These are phyloP conservation scores for Rhineura floridana DNA, from an alignment of 2,113 vertebrate genomes.

Conservation along the genomic window DNA sequence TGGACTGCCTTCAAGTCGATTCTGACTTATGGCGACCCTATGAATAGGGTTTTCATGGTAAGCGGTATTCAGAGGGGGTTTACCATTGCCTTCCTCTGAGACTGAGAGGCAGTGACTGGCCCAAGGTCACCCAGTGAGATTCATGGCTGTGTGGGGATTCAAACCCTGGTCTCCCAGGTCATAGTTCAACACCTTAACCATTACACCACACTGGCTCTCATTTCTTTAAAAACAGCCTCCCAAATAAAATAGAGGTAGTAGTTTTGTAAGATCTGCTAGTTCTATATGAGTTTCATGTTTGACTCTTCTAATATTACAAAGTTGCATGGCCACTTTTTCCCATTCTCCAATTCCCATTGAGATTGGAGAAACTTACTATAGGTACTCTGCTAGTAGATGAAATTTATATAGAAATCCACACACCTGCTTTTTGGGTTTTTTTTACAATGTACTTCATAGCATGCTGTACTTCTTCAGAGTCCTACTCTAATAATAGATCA, in stretches of 20 bases:
- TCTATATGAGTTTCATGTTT: neutral
- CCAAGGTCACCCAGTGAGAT: too few relatives aligned
- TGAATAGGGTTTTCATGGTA: too few relatives aligned
- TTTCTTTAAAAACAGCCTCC: neutral
- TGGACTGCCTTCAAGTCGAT: too few relatives aligned
- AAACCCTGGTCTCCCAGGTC: too few relatives aligned
- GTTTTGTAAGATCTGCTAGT: neutral
- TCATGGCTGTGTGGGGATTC: too few relatives aligned
- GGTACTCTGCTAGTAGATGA: neutral
- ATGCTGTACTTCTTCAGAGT: neutral
- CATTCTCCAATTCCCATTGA: neutral
- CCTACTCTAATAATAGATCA: neutral
- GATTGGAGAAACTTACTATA: neutral
- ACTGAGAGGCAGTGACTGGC: too few relatives aligned
- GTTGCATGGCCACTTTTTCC: neutral
- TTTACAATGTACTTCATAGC: neutral
- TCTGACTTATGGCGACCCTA: too few relatives aligned
- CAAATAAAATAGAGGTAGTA: neutral
- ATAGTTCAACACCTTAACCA: too few relatives aligned
- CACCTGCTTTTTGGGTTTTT: neutral
- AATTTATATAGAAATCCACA: neutral
- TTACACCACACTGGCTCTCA: too few relatives aligned
- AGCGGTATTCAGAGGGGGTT: too few relatives aligned
- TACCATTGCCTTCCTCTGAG: too few relatives aligned
- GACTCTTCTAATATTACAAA: neutral